These are phyloP conservation scores for Hetaerina americana DNA, from an alignment of 1,140 invertebrate genomes.

Conservation along the genomic window DNA sequence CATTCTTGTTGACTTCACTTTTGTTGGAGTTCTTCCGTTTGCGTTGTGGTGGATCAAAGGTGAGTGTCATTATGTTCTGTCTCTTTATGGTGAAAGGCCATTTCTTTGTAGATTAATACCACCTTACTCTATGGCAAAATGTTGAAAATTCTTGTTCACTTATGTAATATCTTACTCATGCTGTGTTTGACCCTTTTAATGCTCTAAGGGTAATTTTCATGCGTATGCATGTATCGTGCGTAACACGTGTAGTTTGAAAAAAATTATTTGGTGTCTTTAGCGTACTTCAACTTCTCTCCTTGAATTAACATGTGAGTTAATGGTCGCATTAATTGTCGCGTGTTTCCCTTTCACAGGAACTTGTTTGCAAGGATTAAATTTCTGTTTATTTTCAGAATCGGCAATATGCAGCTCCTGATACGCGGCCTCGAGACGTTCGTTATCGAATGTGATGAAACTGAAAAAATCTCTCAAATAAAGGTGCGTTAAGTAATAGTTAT, in stretches of 20 bases:
- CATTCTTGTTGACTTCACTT: too few species aligned
- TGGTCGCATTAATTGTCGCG: too few species aligned
- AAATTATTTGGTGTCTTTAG: too few species aligned
- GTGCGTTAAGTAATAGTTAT: too few species aligned
- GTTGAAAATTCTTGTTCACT: not conserved
- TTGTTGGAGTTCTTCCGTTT: too few species aligned
- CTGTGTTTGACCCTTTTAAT: not conserved
- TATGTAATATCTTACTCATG: not conserved
- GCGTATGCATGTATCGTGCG: not conserved
- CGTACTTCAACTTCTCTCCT: too few species aligned
- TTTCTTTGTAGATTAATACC: not conserved
- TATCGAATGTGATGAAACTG: constrained; percentile 42
- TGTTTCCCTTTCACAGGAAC: too few species aligned
- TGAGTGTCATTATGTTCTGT: too few species aligned
- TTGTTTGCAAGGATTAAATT: not conserved
- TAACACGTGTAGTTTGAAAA: not conserved
- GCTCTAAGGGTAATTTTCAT: not conserved
- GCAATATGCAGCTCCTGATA: constrained; percentile 49
- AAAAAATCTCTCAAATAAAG: constrained; percentile 45
- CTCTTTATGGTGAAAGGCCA: too few species aligned
- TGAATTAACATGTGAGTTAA: too few species aligned
- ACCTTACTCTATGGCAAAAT: not conserved
- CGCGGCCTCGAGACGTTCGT: constrained; percentile 42
- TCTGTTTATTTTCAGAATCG: not conserved
- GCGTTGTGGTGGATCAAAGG: not conserved